phyloP scores from a whole-genome alignment of 1,140 invertebrate genomes.

The Drosophila kepulauana region DNA sequence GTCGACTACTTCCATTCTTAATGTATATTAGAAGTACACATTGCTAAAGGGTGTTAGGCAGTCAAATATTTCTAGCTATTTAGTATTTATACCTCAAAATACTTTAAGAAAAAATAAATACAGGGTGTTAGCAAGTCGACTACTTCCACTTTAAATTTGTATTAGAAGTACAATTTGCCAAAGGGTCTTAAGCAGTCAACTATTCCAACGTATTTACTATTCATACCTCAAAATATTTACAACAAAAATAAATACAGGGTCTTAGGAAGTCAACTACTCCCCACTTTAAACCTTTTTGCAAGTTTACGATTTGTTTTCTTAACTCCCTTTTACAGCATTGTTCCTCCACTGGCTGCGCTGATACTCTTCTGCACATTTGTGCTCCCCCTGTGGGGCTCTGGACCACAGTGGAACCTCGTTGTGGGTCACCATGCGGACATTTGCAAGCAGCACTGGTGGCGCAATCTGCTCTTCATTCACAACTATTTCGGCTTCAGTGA shows the following conservation, averaged over 20 bases:
- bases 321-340: constrained; percentile 84
- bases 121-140: constrained; percentile 17
- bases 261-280: background rate
- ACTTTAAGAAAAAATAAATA: background rate
- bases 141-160: background rate
- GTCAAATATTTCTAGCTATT: too few species aligned
- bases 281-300: too few species aligned
- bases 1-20: background rate
- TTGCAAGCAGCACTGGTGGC: constrained; percentile 88
- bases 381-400: constrained; percentile 87
- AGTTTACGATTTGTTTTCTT: background rate
- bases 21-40: too few species aligned
- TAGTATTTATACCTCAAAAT: too few species aligned
- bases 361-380: constrained; percentile 89
- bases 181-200: too few species aligned
- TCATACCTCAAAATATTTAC: too few species aligned
- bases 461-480: constrained; percentile 88
- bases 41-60: too few species aligned
- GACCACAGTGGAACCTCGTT: constrained; percentile 89
- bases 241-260: background rate
- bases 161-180: too few species aligned
- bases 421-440: constrained; percentile 88
- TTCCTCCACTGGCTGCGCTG: constrained; percentile 87
- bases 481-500: constrained; percentile 89
- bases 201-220: too few species aligned